phyloP scores from a whole-genome alignment of 2,113 vertebrate genomes.

The Ranitomeya imitator region DNA sequence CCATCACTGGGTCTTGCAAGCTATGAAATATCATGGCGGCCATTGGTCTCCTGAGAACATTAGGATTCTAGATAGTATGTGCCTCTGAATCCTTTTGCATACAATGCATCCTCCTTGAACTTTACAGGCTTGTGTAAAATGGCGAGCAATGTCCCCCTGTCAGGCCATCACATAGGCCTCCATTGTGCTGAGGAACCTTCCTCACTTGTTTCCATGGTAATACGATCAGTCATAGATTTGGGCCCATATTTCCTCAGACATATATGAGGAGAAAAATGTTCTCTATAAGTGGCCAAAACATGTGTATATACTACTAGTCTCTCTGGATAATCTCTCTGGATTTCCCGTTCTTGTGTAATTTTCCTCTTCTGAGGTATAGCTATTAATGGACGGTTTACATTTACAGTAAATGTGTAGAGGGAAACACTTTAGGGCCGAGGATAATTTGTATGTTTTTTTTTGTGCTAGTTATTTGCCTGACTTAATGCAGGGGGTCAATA shows the following conservation, averaged over 20 bases:
- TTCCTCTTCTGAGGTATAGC: not conserved
- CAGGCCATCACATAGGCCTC: not conserved
- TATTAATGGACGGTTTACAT: not conserved
- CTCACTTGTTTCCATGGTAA: conserved; percentile 51
- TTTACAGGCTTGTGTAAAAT: not conserved
- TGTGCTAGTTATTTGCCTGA: not conserved
- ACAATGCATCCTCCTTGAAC: not conserved
- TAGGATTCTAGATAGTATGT: not conserved
- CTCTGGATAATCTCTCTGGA: not conserved
- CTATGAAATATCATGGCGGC: no score
- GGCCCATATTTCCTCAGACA: conserved; percentile 29
- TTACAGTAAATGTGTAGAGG: not conserved
- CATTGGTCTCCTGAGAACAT: no score
- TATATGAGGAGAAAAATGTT: not conserved
- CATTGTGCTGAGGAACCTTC: conserved; percentile 18
- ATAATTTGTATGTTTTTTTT: not conserved
- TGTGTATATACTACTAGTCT: not conserved
- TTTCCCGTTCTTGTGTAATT: not conserved
- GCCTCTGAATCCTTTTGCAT: not conserved
- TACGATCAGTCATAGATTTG: conserved; percentile 32
- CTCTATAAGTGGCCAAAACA: not conserved
- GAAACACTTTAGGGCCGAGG: not conserved
- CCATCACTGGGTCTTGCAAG: not conserved
- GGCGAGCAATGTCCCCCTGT: not conserved
- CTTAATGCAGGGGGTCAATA: not conserved